Evolutionary conservation across 2,113 vertebrate genomes (phyloP), one percentile per base, ranked within the genome.

Genomic region (Oncorhynchus mykiss): DNA sequence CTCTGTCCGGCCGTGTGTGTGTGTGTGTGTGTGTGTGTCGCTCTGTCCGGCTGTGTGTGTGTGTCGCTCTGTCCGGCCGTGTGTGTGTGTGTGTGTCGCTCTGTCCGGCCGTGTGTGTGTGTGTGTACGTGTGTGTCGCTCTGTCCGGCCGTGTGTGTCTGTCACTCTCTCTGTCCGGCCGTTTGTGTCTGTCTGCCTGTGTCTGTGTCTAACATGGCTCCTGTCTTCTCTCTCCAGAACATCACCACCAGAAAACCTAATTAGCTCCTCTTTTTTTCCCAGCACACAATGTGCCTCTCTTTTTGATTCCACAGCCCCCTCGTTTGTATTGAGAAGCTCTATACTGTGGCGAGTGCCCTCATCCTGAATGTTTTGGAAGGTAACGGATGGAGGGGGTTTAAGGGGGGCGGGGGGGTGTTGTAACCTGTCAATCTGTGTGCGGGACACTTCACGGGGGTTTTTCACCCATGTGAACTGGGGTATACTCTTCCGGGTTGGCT

Each of bases 161-260:
- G 20, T 85, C 77, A 76, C 85, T 83, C 82, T 39, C 80, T 76
- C 72, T 39, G 7, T 9, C 34, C 29, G 29, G 4, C 29, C 29
- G 29, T 8, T 14, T 85, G 82, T 67, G 78, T 74, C 4, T 4
- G 77, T 80, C 85, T 83, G 22, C 22, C 22, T 8, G 27, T 29
- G 27, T 29, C 2, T 24, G 11, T 39, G 80, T 76, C 22, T 24
- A 24, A 24, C 22, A 24, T 24, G 22, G 22, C 22, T 24, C 22
- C 70, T 31, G 4, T 31, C 4, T 31, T 31, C 4, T 31, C 13
- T 51, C 13, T 51, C 87, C 86, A 74, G 68, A 80, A 76, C 67
- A 31, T 45, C 74, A 82, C 48, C 48, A 48, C 72, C 74, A 77
- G 80, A 79, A 85, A 80, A 85, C 70, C 80, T 86, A 86, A 90